Evolutionary conservation across 2,797 vertebrate species (phyloP), one percentile per base, ranked within the genome.

Genomic region (Rhyacichthys aspro): DNA sequence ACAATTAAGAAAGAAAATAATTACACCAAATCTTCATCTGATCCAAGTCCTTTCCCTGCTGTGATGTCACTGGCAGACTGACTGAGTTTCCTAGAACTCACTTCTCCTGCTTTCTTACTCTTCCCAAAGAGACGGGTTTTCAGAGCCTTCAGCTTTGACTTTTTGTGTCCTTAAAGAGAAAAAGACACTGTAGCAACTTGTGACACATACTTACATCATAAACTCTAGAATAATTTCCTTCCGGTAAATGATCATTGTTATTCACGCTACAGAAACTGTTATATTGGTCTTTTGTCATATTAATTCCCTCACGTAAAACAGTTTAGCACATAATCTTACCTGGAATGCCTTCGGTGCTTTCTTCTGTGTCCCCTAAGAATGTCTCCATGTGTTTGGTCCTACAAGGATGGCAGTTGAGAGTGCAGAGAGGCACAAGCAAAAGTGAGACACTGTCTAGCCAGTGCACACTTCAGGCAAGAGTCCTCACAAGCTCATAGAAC

Each of bases 101-200:
- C 71, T 0, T 58, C 67, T 14, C 86, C 92, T 63, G 92, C 89
- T 83, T 89, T 94, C 80, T 94, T 97, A 81, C 89, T 95, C 79
- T 82, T 95, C 46, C 85, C 90, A 41, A 96, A 95, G 60, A 96
- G 88, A 52, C 92, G 95, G 3, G 68, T 79, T 79, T 93, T 98
- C 61, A 96, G 88, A 11, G 90, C 90, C 81, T 93, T 96, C 61
- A 95, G 89, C 81, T 92, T 96, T 1, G 93, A 96, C 67, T 93
- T 95, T 83, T 94, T 97, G 89, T 88, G 93, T 79, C 92, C 96
- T 98, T 71, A 59, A 53, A 48, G 59, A 74, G 44, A 74, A 43
- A 42, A 50, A 19, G 23, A 1, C n/a, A 2, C 23, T 28, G 23
- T 6, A 6, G 4, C 7, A 28, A 28, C 23, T 28, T 5, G 19